Base-by-base conservation (phyloP, 2,797 vertebrate genomes). In the Natrix natrix region DNA sequence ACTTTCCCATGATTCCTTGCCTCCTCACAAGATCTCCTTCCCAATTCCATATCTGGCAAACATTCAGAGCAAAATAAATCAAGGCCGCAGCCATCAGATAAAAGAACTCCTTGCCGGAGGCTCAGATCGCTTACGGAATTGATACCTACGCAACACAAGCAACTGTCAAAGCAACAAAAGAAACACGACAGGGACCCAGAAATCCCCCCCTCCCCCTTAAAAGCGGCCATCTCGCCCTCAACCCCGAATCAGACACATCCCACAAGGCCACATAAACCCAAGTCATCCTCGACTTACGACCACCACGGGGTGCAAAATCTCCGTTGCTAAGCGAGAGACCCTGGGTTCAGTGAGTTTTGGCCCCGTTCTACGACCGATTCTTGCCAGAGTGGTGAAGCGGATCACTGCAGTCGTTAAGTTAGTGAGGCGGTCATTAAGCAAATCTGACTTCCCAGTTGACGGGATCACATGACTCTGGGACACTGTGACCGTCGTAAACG, bases 401-500 rank as follows among this genome's bases (percentile, higher is more conserved):
- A 66, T 13, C 28, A 5, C 28, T n/a, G 12, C 12, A 14, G 28
- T n/a, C 8, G 5, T n/a, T 66, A 66, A n/a, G 5, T 5, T 0
- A 14, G 28, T 5, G 28, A 66, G 12, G 3, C 1, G 1, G 28
- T 66, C n/a, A 12, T 66, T 66, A 14, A 66, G 12, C 0, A 4
- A n/a, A n/a, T n/a, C 12, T 2, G 63, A 12, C 63, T n/a, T 66
- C 63, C 1, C 28, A 0, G 4, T 13, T 13, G 63, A 14, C 8
- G 10, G 24, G 60, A 26, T 61, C 26, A 3, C 60, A 3, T 28
- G 26, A n/a, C 28, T 12, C 1, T 4, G 28, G 63, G 28, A 66
- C 0, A 1, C 12, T 13, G 12, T 12, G 1, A 14, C 63, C 28
- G 0, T 66, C 63, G 6, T 14, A n/a, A 14, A 66, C 0, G 14